Percentiles rank a stretch among this genome's conserved stretches.
These are phyloP conservation scores for Drosophila sucinea DNA, from an alignment of 1,140 invertebrate genomes.

Conservation along the genomic window DNA sequence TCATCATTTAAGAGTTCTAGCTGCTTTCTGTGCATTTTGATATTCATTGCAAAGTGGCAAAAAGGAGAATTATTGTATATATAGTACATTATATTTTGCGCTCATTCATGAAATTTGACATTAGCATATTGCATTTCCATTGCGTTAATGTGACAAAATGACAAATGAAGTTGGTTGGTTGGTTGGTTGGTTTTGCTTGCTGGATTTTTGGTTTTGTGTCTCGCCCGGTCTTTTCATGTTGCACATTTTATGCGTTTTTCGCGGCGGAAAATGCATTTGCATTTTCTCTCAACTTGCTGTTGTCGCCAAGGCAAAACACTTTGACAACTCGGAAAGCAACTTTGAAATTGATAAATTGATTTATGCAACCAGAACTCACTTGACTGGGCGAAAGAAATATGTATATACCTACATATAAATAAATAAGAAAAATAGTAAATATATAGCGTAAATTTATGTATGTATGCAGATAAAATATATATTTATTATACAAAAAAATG, in stretches of 20 bases:
- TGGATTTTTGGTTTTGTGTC: constrained; percentile 9
- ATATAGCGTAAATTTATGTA: constrained; percentile 23
- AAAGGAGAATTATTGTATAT: constrained; percentile 17
- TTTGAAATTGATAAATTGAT: constrained; percentile 82
- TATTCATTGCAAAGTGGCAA: neutral
- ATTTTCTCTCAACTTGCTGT: constrained; percentile 30
- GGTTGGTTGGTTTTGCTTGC: constrained; percentile 20
- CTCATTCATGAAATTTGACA: constrained; percentile 79
- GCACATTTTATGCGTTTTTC: constrained; percentile 64
- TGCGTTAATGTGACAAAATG: constrained; percentile 81
- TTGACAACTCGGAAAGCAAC: constrained; percentile 67
- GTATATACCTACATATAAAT: constrained; percentile 5
- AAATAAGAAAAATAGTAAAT: constrained; percentile 20
- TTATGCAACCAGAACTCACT: constrained; percentile 68
- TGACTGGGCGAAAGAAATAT: constrained; percentile 37
- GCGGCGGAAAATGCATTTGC: constrained; percentile 62
- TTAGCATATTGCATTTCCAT: constrained; percentile 81
- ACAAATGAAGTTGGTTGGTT: constrained; percentile 65
- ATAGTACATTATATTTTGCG: constrained; percentile 55
- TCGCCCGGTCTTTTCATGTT: constrained; percentile 7
- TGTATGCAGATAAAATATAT: constrained; percentile 29
- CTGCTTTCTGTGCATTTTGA: neutral
- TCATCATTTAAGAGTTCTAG: neutral
- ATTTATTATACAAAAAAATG: constrained; percentile 50
- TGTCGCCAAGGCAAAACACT: constrained; percentile 67